Percentiles rank a stretch among this genome's conserved stretches.
Evolutionary conservation across 2,797 vertebrate species (phyloP).

Genomic region (Pseudopleuronectes americanus): DNA sequence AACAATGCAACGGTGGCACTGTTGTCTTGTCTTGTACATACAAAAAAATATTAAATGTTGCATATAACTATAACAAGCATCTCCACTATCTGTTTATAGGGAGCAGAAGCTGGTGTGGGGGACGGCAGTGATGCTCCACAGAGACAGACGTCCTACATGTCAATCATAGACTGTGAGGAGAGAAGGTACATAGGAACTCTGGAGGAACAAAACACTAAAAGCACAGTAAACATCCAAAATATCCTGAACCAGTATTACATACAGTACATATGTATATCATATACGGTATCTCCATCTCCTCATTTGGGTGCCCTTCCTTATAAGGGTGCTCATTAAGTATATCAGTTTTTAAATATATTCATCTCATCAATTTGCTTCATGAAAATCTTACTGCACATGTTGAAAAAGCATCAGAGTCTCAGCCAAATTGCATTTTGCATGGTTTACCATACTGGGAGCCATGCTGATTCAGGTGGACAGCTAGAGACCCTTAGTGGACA

Average conservation of each 20-base stretch:
- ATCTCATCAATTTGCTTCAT: neutral
- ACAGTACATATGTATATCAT: too few relatives aligned
- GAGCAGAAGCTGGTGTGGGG: slow-evolving; percentile 19
- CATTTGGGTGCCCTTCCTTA: neutral
- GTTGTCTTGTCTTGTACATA: slow-evolving; percentile 5
- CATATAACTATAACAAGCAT: slow-evolving; percentile 8
- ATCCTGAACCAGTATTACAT: neutral
- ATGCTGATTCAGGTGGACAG: slow-evolving; percentile 13
- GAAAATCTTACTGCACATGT: neutral
- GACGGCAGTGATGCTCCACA: slow-evolving; percentile 19
- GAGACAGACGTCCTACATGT: slow-evolving; percentile 29
- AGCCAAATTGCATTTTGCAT: slow-evolving; percentile 5
- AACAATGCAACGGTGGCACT: neutral
- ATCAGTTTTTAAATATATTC: neutral
- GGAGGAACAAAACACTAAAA: neutral
- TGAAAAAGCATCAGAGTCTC: neutral
- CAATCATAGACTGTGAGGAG: slow-evolving; percentile 53
- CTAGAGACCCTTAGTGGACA: slow-evolving; percentile 77
- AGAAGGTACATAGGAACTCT: slow-evolving; percentile 66
- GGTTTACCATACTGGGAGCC: neutral
- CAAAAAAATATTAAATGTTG: slow-evolving; percentile 5
- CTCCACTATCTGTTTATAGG: slow-evolving; percentile 58
- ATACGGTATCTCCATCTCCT: neutral
- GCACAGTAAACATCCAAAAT: neutral
- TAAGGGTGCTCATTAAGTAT: neutral